These are phyloP conservation scores for Barnardius zonarius DNA, from an alignment of 2,113 vertebrate species.

Conservation along the genomic window DNA sequence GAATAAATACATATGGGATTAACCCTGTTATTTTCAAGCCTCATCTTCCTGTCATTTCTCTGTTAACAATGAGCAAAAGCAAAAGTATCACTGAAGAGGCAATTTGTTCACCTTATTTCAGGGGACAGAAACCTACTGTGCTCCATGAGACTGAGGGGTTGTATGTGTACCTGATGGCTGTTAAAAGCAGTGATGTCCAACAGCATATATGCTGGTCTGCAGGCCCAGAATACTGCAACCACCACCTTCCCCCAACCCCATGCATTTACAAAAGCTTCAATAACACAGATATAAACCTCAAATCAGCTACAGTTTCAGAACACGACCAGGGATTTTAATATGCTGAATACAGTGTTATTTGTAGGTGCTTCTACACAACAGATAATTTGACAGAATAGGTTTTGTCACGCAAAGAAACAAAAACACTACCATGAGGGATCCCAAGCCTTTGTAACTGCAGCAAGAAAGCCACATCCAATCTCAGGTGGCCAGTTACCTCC, in stretches of 20 bases:
- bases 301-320: not conserved
- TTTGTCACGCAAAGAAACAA: not conserved
- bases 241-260: not conserved
- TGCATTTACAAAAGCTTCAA: not conserved
- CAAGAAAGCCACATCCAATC: not conserved
- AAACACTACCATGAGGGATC: not conserved
- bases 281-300: not conserved
- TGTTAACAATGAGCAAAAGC: not conserved
- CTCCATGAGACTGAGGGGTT: not conserved
- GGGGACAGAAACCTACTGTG: not conserved
- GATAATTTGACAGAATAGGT: not conserved
- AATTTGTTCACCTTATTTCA: not conserved
- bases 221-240: not conserved
- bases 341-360: not conserved
- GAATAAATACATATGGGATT: not conserved
- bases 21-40: not conserved
- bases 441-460: not conserved
- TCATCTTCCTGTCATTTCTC: not conserved
- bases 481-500: not conserved
- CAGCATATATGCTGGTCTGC: fast-evolving
- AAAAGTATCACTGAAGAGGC: not conserved
- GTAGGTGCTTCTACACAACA: not conserved
- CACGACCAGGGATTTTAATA: not conserved
- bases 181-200: not conserved
- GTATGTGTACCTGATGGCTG: not conserved